phyloP scores from a whole-genome alignment of 2,113 vertebrate species.

The Onychorhynchus coronatus region DNA sequence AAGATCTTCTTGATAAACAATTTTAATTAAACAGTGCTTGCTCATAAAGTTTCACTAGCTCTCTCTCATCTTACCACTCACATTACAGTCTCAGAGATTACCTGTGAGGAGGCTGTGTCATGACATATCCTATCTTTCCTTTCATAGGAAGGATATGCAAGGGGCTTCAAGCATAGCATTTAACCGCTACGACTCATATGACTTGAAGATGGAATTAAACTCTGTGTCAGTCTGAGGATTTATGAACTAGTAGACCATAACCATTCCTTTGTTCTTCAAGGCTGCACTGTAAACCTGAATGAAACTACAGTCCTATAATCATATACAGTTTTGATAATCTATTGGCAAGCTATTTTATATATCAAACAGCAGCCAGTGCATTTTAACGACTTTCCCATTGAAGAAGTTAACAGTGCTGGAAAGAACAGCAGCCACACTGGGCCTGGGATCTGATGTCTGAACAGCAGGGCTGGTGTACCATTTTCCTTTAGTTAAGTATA shows the following conservation, averaged over 20 bases:
- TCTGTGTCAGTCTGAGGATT: neutral
- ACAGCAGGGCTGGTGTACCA: neutral
- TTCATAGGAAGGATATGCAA: neutral
- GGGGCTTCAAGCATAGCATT: neutral
- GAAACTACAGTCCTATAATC: neutral
- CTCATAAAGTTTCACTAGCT: neutral
- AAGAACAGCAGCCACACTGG: neutral
- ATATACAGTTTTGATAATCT: neutral
- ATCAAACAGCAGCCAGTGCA: neutral
- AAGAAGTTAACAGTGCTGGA: rapidly evolving
- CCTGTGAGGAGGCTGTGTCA: neutral
- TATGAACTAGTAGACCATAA: neutral
- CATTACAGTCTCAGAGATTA: neutral
- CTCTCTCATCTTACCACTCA: neutral
- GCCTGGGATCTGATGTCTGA: neutral
- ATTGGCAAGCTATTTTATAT: neutral
- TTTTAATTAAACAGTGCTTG: neutral
- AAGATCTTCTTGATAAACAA: neutral
- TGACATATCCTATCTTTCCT: neutral
- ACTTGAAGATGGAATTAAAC: neutral
- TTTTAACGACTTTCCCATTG: neutral
- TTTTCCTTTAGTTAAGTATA: neutral
- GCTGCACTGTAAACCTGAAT: neutral
- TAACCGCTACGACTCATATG: neutral
- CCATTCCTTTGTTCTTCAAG: neutral